These are phyloP conservation scores for Sylvietta virens DNA, from an alignment of 2,113 vertebrate genomes.

Conservation along the genomic window DNA sequence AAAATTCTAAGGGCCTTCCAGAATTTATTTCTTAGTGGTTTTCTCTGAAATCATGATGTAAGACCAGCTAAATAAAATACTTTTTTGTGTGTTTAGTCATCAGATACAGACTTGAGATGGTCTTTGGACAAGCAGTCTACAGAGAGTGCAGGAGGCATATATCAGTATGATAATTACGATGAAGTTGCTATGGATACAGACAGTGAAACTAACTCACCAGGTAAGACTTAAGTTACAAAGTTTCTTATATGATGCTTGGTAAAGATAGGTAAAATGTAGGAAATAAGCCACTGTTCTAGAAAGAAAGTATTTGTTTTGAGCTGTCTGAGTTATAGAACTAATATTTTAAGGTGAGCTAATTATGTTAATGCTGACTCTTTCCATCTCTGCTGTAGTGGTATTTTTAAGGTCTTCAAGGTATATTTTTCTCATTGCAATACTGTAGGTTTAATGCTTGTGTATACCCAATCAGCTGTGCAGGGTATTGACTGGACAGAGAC, in stretches of 20 bases:
- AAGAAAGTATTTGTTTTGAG: not conserved
- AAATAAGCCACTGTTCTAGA: not conserved
- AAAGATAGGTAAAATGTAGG: not conserved
- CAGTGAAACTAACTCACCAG: slow-evolving; percentile 92
- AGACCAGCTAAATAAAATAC: not conserved
- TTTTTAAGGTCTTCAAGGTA: not conserved
- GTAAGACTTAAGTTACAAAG: slow-evolving; percentile 60
- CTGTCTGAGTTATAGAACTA: not conserved
- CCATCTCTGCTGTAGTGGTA: not conserved
- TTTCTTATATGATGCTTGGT: not conserved
- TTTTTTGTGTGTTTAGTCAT: slow-evolving; percentile 76
- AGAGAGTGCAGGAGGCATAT: slow-evolving; percentile 88
- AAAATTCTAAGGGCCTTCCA: not conserved
- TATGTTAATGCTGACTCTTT: not conserved
- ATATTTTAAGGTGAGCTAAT: not conserved
- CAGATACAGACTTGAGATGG: slow-evolving; percentile 86
- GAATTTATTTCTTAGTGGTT: not conserved
- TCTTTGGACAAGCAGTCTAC: slow-evolving; percentile 80
- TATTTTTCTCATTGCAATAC: not conserved
- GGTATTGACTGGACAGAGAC: not conserved
- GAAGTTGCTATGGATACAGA: slow-evolving; percentile 99
- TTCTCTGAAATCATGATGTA: not conserved
- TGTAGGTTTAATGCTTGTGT: not conserved
- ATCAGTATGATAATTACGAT: slow-evolving; percentile 98
- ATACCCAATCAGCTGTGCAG: not conserved